Evolutionary conservation across 2,888 invertebrate genomes (phyloP), one percentile per base, ranked within the genome.

Genomic region (Tenthredo livida): DNA sequence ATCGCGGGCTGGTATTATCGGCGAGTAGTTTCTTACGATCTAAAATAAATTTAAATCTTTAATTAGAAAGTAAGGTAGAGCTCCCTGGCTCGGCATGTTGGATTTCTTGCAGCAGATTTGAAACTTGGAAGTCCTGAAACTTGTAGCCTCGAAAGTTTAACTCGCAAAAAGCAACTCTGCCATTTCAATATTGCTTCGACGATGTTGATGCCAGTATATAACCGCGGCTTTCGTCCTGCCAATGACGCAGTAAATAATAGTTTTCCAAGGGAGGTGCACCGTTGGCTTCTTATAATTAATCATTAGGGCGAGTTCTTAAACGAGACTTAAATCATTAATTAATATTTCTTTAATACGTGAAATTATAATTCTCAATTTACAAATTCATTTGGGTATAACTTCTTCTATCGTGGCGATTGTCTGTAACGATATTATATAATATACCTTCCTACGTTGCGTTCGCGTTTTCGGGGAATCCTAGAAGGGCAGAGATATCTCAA

Each of bases 21-120:
- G 80, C 84, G 82, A 67, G 65, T 33, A 78, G 84, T 87, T 86
- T 87, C 86, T 86, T 85, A 61, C 87, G 65, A 83, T 84, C 87
- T 88, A 85, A 89, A 89, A 89, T 89, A 90, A 91, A 89, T 91
- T 91, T 89, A 87, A 90, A 91, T 91, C 90, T 92, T 92, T 92
- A 93, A 93, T 93, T 92, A 92, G 90, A 92, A 92, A 90, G 90
- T 91, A 87, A 86, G 85, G 84, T 84, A 85, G 86, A 7, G n/a
- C 54, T 50, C 40, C 50, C 50, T 54, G 33, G 29, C 37, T 43
- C 54, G 54, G 47, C 85, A 85, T 87, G 88, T 87, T 87, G 70
- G 85, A 86, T 89, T 89, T 89, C 89, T 89, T 89, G 88, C 86
- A 85, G 85, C 90, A 88, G 89, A 91, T 90, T 90, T 88, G 88